These are phyloP conservation scores for Chamaea fasciata DNA, from an alignment of 2,113 vertebrate species.

Conservation along the genomic window DNA sequence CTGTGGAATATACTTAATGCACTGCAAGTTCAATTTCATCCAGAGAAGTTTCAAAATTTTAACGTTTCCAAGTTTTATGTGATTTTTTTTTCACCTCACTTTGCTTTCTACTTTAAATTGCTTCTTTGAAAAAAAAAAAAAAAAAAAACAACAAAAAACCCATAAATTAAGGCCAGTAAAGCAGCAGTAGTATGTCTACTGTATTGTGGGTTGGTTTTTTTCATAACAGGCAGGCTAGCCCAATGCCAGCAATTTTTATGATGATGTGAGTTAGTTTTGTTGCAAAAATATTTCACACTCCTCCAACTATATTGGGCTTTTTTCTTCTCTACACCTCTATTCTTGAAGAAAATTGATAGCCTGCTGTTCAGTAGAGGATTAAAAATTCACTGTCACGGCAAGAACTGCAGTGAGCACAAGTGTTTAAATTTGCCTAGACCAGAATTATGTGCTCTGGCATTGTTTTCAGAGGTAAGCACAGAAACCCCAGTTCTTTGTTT, in stretches of 20 bases:
- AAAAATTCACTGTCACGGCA: slow-evolving; percentile 26
- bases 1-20: neutral
- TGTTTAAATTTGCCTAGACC: slow-evolving; percentile 38
- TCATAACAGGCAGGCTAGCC: neutral
- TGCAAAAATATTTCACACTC: neutral
- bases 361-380: slow-evolving; percentile 16
- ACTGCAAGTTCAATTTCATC: neutral
- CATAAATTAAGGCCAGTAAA: neutral
- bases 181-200: neutral
- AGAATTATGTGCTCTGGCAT: neutral
- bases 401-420: slow-evolving; percentile 29
- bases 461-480: neutral
- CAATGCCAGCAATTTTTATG: neutral
- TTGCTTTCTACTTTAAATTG: neutral
- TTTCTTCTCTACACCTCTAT: neutral
- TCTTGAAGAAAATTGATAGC: neutral
- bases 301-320: neutral
- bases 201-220: neutral
- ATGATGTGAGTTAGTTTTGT: neutral
- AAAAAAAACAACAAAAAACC: no score
- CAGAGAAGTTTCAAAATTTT: neutral
- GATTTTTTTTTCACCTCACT: neutral
- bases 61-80: neutral
- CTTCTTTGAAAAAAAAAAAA: neutral
- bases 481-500: neutral